These are phyloP conservation scores for Drosophila takahashii DNA, from an alignment of 1,140 invertebrate species.

Conservation along the genomic window DNA sequence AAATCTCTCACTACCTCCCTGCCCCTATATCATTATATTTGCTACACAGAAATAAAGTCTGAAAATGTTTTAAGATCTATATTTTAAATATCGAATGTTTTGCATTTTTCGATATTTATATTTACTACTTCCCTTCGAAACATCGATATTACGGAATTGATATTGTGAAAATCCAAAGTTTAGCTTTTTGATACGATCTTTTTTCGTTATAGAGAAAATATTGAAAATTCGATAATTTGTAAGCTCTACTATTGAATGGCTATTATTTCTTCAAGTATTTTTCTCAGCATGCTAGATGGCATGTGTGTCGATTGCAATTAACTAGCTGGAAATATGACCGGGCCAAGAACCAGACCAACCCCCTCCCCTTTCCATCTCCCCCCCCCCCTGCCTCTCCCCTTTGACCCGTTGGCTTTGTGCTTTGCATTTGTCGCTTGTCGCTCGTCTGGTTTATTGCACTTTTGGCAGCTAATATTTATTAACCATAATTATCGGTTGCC, in stretches of 20 bases:
- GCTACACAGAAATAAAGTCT: not conserved
- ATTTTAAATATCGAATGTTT: too few relatives aligned
- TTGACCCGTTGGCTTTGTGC: slow-evolving; percentile 9
- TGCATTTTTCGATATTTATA: too few relatives aligned
- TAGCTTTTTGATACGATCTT: too few relatives aligned
- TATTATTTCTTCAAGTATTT: not conserved
- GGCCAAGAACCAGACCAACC: slow-evolving; percentile 10
- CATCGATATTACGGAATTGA: too few relatives aligned
- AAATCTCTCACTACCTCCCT: not conserved
- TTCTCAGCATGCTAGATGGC: not conserved
- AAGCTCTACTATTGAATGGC: too few relatives aligned
- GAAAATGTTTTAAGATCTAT: not conserved
- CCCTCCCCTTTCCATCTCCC: too few relatives aligned
- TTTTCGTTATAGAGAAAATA: too few relatives aligned
- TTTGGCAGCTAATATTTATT: slow-evolving; percentile 80
- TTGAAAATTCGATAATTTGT: too few relatives aligned
- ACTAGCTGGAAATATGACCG: slow-evolving; percentile 44
- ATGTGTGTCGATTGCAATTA: slow-evolving; percentile 55
- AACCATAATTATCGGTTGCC: slow-evolving; percentile 64
- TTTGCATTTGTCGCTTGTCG: slow-evolving; percentile 54
- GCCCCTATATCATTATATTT: not conserved
- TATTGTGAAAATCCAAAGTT: too few relatives aligned
- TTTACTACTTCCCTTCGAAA: too few relatives aligned
- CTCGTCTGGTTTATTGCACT: slow-evolving; percentile 70
- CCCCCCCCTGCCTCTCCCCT: not conserved